phyloP scores from a whole-genome alignment of 1,140 invertebrate species.

The Trichomalopsis sarcophagae region DNA sequence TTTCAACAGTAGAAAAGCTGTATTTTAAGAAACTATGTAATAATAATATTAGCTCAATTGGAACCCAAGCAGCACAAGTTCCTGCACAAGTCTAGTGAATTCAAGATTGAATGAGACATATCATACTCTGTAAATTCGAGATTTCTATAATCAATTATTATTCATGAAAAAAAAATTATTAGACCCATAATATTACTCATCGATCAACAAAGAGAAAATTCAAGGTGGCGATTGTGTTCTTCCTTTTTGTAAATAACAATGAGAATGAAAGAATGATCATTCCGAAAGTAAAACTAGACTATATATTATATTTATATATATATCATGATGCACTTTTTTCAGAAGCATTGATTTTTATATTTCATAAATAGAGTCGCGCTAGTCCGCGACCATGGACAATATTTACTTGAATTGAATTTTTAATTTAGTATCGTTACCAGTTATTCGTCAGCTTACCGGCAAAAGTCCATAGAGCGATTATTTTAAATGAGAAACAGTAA shows the following conservation, averaged over 20 bases:
- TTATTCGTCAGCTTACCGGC: slow-evolving; percentile 25
- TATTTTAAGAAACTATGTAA: slow-evolving; percentile 1
- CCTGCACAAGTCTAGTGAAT: slow-evolving; percentile 45
- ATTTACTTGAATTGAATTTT: slow-evolving; percentile 50
- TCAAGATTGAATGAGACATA: slow-evolving; percentile 49
- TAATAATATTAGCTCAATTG: slow-evolving; percentile 39
- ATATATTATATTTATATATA: slow-evolving; percentile 27
- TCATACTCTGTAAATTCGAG: slow-evolving; percentile 52
- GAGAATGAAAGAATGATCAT: slow-evolving; percentile 47
- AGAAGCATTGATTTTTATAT: slow-evolving; percentile 50
- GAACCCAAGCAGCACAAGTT: slow-evolving; percentile 46
- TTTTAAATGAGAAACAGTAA: slow-evolving; percentile 24
- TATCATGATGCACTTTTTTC: slow-evolving; percentile 38
- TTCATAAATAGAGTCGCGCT: slow-evolving; percentile 37
- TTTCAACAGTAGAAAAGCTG: background rate
- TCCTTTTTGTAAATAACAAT: slow-evolving; percentile 49
- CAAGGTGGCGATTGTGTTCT: slow-evolving; percentile 45
- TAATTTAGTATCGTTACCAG: slow-evolving; percentile 40
- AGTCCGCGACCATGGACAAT: slow-evolving; percentile 39
- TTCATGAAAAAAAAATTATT: slow-evolving; percentile 39
- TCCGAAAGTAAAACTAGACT: slow-evolving; percentile 48
- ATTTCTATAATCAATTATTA: slow-evolving; percentile 42
- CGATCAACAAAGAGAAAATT: slow-evolving; percentile 38
- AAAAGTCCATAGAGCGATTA: slow-evolving; percentile 30
- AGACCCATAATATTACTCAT: slow-evolving; percentile 37